Evolutionary conservation across 1,140 invertebrate genomes (phyloP), one percentile per base, ranked within the genome.

Genomic region (Drosophila melanica): DNA sequence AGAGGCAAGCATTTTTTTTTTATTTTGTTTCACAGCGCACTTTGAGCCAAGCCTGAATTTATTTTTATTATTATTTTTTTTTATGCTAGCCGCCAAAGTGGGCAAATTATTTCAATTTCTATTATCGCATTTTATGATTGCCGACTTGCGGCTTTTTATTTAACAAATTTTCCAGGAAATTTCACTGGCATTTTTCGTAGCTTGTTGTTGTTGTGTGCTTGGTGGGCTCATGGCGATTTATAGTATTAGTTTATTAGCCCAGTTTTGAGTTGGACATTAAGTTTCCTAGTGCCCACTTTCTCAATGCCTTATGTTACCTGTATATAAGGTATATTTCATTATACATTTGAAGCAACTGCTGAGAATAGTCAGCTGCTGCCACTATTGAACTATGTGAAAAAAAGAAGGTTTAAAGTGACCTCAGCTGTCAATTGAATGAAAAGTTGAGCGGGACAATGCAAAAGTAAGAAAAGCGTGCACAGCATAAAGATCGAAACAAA

Each of bases 81-180:
- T 42, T 41, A 12, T 41, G 57, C 53, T 53, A 27, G 67, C 75
- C 77, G 67, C 60, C 74, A 82, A 82, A 87, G 79, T 77, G 80
- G 84, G 79, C 79, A 89, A 87, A 87, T 87, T 87, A 87, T 87
- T 89, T 87, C 84, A 87, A 89, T 87, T 87, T 80, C 84, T 78
- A 87, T 87, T 87, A 87, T 87, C 79, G 84, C 81, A 89, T 89
- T 87, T 85, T 75, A 53, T 74, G 78, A 86, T 86, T 86, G 81
- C 67, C 64, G 63, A 69, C 48, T 14, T 50, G 57, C 58, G 60
- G 71, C 66, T 58, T 67, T 85, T 75, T 80, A 74, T 75, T 77
- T 68, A 44, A 69, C 41, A 57, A 63, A 65, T 67, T 79, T 86
- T 77, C 45, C 45, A 16, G 57, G 59, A 63, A 75, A 75, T 55